These are phyloP conservation scores for Tetramorium simillimum DNA, from an alignment of 1,140 invertebrate species.

Conservation along the genomic window DNA sequence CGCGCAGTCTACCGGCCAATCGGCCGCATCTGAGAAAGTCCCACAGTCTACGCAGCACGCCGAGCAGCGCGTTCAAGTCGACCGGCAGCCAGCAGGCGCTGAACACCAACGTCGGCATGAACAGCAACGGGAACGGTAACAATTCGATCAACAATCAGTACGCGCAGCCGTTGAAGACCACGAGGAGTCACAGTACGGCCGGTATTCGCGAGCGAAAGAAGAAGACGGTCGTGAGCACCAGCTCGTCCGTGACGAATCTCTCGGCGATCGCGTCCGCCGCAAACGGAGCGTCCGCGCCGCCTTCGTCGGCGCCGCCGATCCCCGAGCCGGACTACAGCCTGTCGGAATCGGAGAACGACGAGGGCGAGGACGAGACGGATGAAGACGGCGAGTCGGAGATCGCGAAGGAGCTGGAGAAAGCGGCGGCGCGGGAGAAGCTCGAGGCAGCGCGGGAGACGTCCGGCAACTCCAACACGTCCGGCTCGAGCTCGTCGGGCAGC, in stretches of 20 bases:
- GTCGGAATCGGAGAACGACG: conserved; percentile 89
- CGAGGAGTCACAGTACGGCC: conserved; percentile 86
- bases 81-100: conserved; percentile 53
- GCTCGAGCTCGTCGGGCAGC: conserved; percentile 89
- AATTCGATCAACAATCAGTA: conserved; percentile 86
- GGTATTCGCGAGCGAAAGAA: conserved; percentile 84
- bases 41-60: conserved; percentile 87
- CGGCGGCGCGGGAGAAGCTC: conserved; percentile 81
- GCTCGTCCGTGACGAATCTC: conserved; percentile 81
- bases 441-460: conserved; percentile 83
- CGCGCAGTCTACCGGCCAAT: conserved; percentile 87
- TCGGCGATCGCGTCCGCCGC: conserved; percentile 67
- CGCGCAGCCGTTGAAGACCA: conserved; percentile 88
- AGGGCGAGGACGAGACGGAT: conserved; percentile 85
- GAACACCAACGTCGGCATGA: conserved; percentile 63
- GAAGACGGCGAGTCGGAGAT: conserved; percentile 87
- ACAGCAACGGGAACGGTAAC: conserved; percentile 75
- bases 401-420: conserved; percentile 83
- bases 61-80: conserved; percentile 82
- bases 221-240: conserved; percentile 80
- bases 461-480: conserved; percentile 83
- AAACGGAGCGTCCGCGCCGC: conserved; percentile 68
- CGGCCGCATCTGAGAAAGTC: conserved; percentile 88
- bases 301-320: conserved; percentile 89
- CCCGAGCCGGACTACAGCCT: conserved; percentile 96